These are phyloP conservation scores for Spilarctia lutea DNA, from an alignment of 2,888 invertebrate genomes.

Conservation along the genomic window DNA sequence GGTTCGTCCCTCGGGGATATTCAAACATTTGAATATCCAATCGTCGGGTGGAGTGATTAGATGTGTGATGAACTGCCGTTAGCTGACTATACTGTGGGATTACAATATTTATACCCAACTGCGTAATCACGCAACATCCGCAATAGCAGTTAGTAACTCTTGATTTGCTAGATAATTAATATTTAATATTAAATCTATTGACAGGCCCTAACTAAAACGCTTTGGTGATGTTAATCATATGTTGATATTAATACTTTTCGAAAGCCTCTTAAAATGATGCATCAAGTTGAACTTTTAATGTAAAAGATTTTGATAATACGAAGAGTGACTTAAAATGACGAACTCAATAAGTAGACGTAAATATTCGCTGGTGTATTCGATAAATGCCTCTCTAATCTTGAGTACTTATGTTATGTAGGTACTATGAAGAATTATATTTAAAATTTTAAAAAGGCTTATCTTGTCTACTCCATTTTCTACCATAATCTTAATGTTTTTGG, in stretches of 20 bases:
- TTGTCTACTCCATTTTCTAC: background rate
- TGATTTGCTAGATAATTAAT: slow-evolving; percentile 9
- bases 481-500: too few relatives aligned
- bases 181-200: background rate
- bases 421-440: background rate
- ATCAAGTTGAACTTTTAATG: background rate
- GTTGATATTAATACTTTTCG: background rate
- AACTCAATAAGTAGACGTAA: background rate
- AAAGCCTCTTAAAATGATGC: background rate
- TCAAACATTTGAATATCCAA: slow-evolving; percentile 52
- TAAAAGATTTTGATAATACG: background rate
- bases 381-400: background rate
- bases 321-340: background rate
- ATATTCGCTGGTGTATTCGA: background rate
- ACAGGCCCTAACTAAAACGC: background rate
- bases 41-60: slow-evolving; percentile 39
- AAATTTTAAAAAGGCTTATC: background rate
- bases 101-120: slow-evolving; percentile 32
- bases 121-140: slow-evolving; percentile 22
- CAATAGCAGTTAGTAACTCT: slow-evolving; percentile 16
- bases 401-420: background rate
- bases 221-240: background rate
- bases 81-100: slow-evolving; percentile 28
- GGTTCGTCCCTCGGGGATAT: slow-evolving; percentile 43
- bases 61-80: slow-evolving; percentile 40